Evolutionary conservation across 2,113 vertebrate genomes (phyloP).

Genomic region (Synodontis membranacea): DNA sequence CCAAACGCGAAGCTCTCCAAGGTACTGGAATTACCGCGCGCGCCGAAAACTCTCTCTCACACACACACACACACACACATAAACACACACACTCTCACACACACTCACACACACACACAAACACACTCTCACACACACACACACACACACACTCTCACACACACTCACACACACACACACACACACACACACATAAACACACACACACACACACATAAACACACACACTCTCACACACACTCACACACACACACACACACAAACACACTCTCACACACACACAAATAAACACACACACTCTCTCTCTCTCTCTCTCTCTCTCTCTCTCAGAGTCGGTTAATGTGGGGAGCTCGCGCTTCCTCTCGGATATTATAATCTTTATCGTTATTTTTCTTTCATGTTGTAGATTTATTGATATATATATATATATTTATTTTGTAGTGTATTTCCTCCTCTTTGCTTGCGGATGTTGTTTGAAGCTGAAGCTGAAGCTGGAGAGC

Average conservation of each 20-base stretch:
- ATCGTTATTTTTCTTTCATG: background rate
- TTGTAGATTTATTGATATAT: too few relatives aligned
- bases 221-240: background rate
- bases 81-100: too few relatives aligned
- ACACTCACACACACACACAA: too few relatives aligned
- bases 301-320: background rate
- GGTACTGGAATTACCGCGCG: background rate
- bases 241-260: too few relatives aligned
- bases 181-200: too few relatives aligned
- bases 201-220: too few relatives aligned
- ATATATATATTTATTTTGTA: conserved; percentile 47
- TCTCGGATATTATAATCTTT: background rate
- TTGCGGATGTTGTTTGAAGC: conserved; percentile 31
- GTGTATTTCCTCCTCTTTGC: background rate
- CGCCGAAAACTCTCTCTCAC: background rate
- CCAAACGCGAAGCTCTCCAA: background rate
- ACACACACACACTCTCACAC: too few relatives aligned
- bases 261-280: too few relatives aligned
- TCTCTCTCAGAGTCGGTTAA: background rate
- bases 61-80: too few relatives aligned
- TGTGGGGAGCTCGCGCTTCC: background rate
- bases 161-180: too few relatives aligned
- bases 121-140: too few relatives aligned
- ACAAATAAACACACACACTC: background rate
- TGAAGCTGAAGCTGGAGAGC: conserved; percentile 7